Evolutionary conservation across 2,113 vertebrate genomes (phyloP).

Genomic region (Paracanthobrama guichenoti): DNA sequence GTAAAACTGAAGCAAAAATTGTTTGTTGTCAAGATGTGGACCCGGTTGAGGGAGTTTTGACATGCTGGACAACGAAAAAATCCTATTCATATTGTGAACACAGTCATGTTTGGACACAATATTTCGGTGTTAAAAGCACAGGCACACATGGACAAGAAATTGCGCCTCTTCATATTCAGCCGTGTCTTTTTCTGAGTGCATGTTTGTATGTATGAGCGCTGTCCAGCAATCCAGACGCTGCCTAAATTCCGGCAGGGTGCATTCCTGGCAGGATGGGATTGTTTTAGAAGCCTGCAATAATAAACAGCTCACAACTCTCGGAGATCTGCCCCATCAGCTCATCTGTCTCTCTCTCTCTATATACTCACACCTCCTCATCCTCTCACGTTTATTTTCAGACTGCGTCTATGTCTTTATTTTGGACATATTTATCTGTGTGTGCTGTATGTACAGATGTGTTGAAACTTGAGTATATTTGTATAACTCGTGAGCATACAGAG

Average conservation of each 20-base stretch:
- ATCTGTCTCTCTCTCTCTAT: conserved; percentile 17
- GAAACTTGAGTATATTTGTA: conserved; percentile 42
- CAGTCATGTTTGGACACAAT: conserved; percentile 32
- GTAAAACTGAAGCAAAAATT: conserved; percentile 11
- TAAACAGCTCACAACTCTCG: conserved; percentile 34
- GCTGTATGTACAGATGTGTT: conserved; percentile 35
- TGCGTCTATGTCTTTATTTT: conserved; percentile 37
- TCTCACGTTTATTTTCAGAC: conserved; percentile 38
- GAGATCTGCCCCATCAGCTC: background rate
- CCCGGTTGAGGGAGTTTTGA: background rate
- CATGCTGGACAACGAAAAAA: conserved; percentile 35
- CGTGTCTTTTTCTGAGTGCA: conserved; percentile 5
- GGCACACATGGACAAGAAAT: background rate
- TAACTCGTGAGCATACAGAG: background rate
- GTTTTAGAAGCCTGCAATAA: conserved; percentile 55
- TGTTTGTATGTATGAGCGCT: conserved; percentile 18
- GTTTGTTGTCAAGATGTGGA: background rate
- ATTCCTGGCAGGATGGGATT: conserved; percentile 45
- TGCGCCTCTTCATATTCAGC: conserved; percentile 5
- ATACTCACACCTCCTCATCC: conserved; percentile 23
- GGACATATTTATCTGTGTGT: conserved; percentile 31
- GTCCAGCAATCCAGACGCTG: background rate
- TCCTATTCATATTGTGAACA: background rate
- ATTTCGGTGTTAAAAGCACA: conserved; percentile 30
- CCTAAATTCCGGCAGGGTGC: conserved; percentile 34